Base-by-base conservation (phyloP, 2,888 invertebrate species). In the Ophioninae sp. region DNA sequence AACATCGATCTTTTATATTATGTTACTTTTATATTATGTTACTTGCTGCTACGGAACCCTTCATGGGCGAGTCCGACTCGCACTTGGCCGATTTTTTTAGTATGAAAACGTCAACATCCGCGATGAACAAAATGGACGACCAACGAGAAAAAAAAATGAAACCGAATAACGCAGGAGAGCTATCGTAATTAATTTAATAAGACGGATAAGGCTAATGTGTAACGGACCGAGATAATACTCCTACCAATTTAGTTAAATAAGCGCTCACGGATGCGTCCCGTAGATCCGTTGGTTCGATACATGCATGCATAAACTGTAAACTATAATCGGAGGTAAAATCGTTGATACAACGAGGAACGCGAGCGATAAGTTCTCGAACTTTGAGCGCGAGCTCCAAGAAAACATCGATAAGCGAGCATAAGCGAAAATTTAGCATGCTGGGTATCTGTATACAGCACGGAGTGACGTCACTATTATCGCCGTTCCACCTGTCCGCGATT, bases 211-310 rank as follows among this genome's bases (percentile, higher is more conserved):
- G 75, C 79, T 81, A 76, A 74, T 56, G 71, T 73, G 68, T 81
- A 84, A 84, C 84, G 76, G 79, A 44, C 58, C 44, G 39, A 72
- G 78, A 20, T 76, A 41, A 69, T 71, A 69, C 74, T 69, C n/a
- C 59, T 41, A 72, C 76, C 79, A 86, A 86, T 85, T 86, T 79
- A 85, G 69, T 74, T 85, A 84, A 86, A 86, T 86, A 86, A 75
- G 81, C 81, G 84, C 84, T 79, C 81, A 72, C 79, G 83, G 83
- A 84, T 85, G 79, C 82, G 86, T 83, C 81, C 69, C 76, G 74
- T 75, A 81, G 69, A 85, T 86, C 79, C 82, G 85, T 84, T 84
- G 63, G 71, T 74, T 79, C 73, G 22, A 64, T 61, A 51, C 13
- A 13, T 51, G 13, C 13, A 51, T 13, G 13, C 13, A 17, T 41